Evolutionary conservation across 2,113 vertebrate species (phyloP), one percentile per base, ranked within the genome.

Genomic region (Marmota flaviventris): DNA sequence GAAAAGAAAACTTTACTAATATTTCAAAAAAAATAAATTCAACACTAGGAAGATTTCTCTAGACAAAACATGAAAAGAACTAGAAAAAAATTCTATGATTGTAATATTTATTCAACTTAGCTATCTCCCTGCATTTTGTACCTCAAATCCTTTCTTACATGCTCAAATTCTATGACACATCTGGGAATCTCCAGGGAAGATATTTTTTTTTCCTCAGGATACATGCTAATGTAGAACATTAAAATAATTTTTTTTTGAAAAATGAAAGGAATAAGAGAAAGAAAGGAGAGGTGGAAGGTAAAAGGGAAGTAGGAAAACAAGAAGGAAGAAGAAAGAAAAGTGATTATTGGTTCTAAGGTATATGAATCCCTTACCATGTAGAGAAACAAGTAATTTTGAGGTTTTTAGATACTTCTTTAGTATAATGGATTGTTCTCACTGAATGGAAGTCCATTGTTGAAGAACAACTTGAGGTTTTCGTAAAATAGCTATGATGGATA

Each of bases 241-340:
- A 69, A 65, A 53, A 4, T 25, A 78, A 69, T 65, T 9, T 3
- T 11, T 11, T 42, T 65, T 42, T 18, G 9, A 83, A 78, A 63
- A 76, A 61, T 10, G 1, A 6, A 58, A 42, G 5, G 17, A 27
- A 13, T 22, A 51, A 22, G 0, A 22, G 2, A 14, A 18, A 48
- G 0, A 37, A 13, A 18, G 1, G n/a, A 16, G 22, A 2, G 9
- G 13, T 8, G 0, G 45, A 24, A 61, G 2, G 10, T 8, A 39
- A 17, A 20, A 4, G 14, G 2, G 5, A 13, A 20, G 0, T 16
- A 32, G 0, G 4, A 10, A 14, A 37, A 1, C 25, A 10, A 16
- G 14, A 70, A 61, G 7, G 48, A 25, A 7, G 27, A 32, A n/a
- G 25, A 20, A 2, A 45, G 18, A 76, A 58, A 72, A 69, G 5